Evolutionary conservation across 30 jellyfish, hydroid and myxozoan species (phyloP), one percentile per base, ranked within the genome.

Genomic region (Turritopsis dohrnii): DNA sequence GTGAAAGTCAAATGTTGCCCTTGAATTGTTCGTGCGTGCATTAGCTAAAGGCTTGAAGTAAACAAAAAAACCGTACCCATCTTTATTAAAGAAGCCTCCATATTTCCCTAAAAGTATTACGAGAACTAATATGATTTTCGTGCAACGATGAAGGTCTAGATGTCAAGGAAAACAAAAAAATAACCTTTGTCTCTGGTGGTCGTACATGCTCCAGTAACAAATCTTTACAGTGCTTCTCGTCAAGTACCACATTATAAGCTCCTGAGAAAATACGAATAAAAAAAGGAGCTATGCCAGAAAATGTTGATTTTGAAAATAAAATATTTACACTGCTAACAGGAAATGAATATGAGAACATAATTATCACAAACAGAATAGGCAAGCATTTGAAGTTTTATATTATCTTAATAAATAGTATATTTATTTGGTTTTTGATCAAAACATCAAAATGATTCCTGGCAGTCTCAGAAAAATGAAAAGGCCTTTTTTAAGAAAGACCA

Each of bases 141-240:
- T 41, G 60, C 60, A 3, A 41, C 5, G 13, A 41, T 13, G 13
- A 41, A 41, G 60, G 5, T 5, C 60, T 13, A 41, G 13, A 41
- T 41, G 5, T 41, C 60, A 41, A 41, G 13, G 30, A 69, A 69
- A 69, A n/a, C 30, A 69, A 69, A 69, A 69, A 23, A 69, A 69
- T 19, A n/a, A 92, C 98, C 95, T 92, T 92, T 1, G 96, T 90
- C 69, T 84, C 98, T 1, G 96, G 98, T 20, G 98, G 98, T n/a
- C 98, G 87, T 41, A 92, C 92, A 79, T 87, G 90, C 29, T 86
- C 96, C 79, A 88, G 76, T 16, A 94, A 76, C 60, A 93, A 80
- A 71, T 94, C 99, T 75, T 84, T 95, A 60, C 96, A 94, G 75
- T 94, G 99, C 72, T 80, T 86, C 74, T 94, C 99, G 73, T 94